These are phyloP conservation scores for Mesochorus sp. DNA, from an alignment of 2,888 invertebrate species.

Conservation along the genomic window DNA sequence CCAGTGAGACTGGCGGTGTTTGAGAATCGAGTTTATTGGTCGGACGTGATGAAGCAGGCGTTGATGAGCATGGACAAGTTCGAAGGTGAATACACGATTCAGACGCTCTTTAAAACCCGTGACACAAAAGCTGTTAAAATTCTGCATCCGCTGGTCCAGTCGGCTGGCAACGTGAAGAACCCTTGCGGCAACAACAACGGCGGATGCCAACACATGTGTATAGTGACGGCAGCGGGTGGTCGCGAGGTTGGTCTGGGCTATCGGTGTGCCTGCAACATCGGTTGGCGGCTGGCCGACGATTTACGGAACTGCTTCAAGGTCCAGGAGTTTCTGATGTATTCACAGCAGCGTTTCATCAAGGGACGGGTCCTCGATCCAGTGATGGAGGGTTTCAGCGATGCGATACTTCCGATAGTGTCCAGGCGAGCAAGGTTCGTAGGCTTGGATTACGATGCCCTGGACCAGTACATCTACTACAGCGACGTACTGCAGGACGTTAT, in stretches of 20 bases:
- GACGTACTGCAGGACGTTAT: slow-evolving; percentile 98
- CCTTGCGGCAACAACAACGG: slow-evolving; percentile 95
- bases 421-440: slow-evolving; percentile 96
- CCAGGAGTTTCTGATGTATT: slow-evolving; percentile 96
- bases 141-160: slow-evolving; percentile 91
- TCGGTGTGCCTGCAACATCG: slow-evolving; percentile 95
- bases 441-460: slow-evolving; percentile 95
- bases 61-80: slow-evolving; percentile 94
- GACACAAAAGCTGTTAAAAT: slow-evolving; percentile 93
- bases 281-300: slow-evolving; percentile 90
- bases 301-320: slow-evolving; percentile 91
- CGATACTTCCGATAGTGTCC: slow-evolving; percentile 96
- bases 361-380: slow-evolving; percentile 95
- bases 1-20: slow-evolving; percentile 92
- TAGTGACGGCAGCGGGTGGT: slow-evolving; percentile 90
- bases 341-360: slow-evolving; percentile 97
- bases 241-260: slow-evolving; percentile 88
- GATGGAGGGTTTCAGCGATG: slow-evolving; percentile 95
- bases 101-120: slow-evolving; percentile 90
- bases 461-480: slow-evolving; percentile 97
- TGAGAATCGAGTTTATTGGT: slow-evolving; percentile 95
- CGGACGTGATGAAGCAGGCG: slow-evolving; percentile 94
- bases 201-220: slow-evolving; percentile 96
- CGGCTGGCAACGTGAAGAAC: slow-evolving; percentile 86
- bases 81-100: slow-evolving; percentile 90